A percentile compares a stretch with the other conserved stretches of the same genome.
phyloP scores from a whole-genome alignment of 2,113 vertebrate species.

The Gasterosteus nipponicus region DNA sequence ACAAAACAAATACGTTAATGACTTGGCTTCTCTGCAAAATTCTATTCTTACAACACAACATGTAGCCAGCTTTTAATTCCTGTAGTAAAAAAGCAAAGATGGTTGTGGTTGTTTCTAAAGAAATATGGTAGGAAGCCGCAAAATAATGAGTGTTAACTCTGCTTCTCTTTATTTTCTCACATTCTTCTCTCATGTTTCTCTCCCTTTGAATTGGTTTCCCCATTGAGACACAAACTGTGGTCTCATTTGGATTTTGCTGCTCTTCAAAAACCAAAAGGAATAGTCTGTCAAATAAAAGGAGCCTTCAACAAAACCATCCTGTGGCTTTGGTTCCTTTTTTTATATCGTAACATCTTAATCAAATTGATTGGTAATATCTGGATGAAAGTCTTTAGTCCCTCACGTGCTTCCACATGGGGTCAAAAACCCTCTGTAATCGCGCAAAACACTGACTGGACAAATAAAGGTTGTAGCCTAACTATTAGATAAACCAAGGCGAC shows the following conservation, averaged over 20 bases:
- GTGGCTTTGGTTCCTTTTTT: not conserved
- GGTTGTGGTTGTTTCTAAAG: not conserved
- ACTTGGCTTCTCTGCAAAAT: not conserved
- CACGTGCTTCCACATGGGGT: conserved; percentile 11
- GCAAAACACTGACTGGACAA: not conserved
- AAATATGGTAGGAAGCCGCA: not conserved
- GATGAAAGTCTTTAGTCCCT: not conserved
- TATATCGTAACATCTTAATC: not conserved
- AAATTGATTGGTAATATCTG: conserved; percentile 12
- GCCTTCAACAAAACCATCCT: not conserved
- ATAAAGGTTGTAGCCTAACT: not conserved
- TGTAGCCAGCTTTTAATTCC: not conserved
- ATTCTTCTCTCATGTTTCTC: conserved; percentile 1
- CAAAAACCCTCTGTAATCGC: not conserved
- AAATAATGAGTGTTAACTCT: not conserved
- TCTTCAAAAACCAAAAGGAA: not conserved
- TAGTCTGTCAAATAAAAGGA: conserved; percentile 1
- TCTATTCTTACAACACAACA: not conserved
- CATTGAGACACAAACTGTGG: not conserved
- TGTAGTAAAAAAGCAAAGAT: not conserved
- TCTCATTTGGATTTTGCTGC: not conserved
- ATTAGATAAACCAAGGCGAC: not conserved
- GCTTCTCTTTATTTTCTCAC: not conserved
- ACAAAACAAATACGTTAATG: not conserved
- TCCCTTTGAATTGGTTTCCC: not conserved